phyloP scores from a whole-genome alignment of 1,140 invertebrate species.

The Lethocerus indicus region DNA sequence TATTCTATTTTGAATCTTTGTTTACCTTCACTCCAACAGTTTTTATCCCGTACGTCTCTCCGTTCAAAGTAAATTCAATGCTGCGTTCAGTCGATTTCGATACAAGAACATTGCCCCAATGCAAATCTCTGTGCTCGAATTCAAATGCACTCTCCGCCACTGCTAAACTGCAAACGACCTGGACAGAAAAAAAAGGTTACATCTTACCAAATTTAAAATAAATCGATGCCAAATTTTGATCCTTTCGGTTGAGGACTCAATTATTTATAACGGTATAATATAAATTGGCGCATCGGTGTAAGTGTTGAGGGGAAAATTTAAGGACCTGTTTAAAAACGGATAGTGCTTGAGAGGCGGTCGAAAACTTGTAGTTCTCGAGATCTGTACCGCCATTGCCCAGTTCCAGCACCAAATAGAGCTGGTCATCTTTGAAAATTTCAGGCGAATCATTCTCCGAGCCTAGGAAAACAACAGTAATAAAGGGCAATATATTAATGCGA shows the following conservation, averaged over 20 bases:
- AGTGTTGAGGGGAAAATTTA: background rate
- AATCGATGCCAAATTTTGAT: background rate
- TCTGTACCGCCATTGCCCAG: slow-evolving; percentile 63
- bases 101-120: slow-evolving; percentile 11
- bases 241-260: background rate
- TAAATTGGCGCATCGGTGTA: background rate
- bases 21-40: slow-evolving; percentile 7
- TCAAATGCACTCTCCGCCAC: slow-evolving; percentile 62
- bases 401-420: slow-evolving; percentile 68
- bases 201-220: no score
- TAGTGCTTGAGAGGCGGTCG: slow-evolving; percentile 45
- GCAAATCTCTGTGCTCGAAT: slow-evolving; percentile 80
- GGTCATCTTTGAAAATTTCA: slow-evolving; percentile 42
- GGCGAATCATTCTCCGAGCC: slow-evolving; percentile 69
- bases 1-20: background rate
- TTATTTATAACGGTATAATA: background rate
- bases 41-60: background rate
- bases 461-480: slow-evolving; percentile 9
- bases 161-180: slow-evolving; percentile 58
- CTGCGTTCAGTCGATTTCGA: slow-evolving; percentile 1
- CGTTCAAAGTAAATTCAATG: slow-evolving; percentile 1
- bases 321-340: slow-evolving; percentile 52
- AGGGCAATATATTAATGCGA: background rate
- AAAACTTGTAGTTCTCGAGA: slow-evolving; percentile 58
- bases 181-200: slow-evolving; percentile 22